Evolutionary conservation across 2,888 invertebrate genomes (phyloP), one percentile per base, ranked within the genome.

Genomic region (Erebia palarica): DNA sequence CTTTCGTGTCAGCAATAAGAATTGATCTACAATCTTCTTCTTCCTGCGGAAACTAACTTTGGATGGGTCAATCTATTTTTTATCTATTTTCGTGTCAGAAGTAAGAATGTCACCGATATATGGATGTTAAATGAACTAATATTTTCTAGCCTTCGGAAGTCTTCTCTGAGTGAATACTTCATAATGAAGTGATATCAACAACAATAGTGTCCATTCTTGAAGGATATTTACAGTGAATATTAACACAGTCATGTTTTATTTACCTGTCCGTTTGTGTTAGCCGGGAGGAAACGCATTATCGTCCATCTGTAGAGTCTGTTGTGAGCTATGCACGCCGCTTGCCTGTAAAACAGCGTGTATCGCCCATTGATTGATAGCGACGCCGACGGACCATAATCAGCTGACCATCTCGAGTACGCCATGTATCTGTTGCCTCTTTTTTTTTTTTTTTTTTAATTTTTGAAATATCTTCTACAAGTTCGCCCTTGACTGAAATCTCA

Each of bases 181-280:
- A 51, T 64, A n/a, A 64, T 53, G 36, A 21, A 65, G 65, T 53
- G 36, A 53, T 53, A 53, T 21, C 57, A 13, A 57, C 9, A 53
- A 53, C 10, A 53, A 53, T 27, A 49, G 36, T 9, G 53, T 9
- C 53, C 36, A 11, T 36, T 42, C 36, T 27, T 13, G 21, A 65
- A 53, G 36, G 36, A 53, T 65, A 65, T 47, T 61, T 51, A 64
- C 64, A 64, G 61, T 65, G 53, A 36, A 70, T 47, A 53, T 49
- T 55, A 66, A 58, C 14, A 21, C 16, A 36, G 71, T 70, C 69
- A 70, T 74, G 61, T 70, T 68, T 72, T 68, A 74, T 74, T 65
- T 55, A 73, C 65, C 21, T 9, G 59, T 42, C 36, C 57, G 47
- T 59, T 60, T 42, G 53, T 21, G 21, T 3, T 10, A 58, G 21